A percentile compares a stretch with the other conserved stretches of the same genome.
These are phyloP conservation scores for Campoletis raptor DNA, from an alignment of 2,888 invertebrate species.

Conservation along the genomic window DNA sequence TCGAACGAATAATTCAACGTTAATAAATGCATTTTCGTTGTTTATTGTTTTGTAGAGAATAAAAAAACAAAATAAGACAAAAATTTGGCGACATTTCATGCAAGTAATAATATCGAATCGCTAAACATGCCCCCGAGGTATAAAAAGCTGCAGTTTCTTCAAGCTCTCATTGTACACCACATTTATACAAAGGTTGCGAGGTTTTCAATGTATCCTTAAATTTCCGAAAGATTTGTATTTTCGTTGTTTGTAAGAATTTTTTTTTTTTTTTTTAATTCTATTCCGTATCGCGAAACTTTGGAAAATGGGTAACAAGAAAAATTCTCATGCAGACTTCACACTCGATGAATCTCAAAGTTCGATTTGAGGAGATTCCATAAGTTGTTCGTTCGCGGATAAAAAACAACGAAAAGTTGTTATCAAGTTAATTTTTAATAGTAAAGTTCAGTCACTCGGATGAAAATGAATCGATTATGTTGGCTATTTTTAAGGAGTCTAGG, in stretches of 20 bases:
- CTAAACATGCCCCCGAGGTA: conserved; percentile 27
- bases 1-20: conserved; percentile 39
- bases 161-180: conserved; percentile 16
- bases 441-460: neutral
- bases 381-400: neutral
- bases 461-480: neutral
- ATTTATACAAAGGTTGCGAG: neutral
- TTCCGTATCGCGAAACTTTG: neutral
- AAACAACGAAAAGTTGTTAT: neutral
- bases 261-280: neutral
- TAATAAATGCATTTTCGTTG: conserved; percentile 25
- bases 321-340: neutral
- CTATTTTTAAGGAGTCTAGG: neutral
- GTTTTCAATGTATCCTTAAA: neutral
- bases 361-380: neutral
- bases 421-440: neutral
- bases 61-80: conserved; percentile 59
- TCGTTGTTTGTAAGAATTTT: neutral
- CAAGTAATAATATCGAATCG: conserved; percentile 15
- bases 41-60: conserved; percentile 41
- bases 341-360: neutral
- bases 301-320: neutral
- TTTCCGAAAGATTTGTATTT: neutral
- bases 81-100: conserved; percentile 60
- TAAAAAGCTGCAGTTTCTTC: conserved; percentile 36